phyloP scores from a whole-genome alignment of 2,888 invertebrate species.

The Gandaritis pyraliata region DNA sequence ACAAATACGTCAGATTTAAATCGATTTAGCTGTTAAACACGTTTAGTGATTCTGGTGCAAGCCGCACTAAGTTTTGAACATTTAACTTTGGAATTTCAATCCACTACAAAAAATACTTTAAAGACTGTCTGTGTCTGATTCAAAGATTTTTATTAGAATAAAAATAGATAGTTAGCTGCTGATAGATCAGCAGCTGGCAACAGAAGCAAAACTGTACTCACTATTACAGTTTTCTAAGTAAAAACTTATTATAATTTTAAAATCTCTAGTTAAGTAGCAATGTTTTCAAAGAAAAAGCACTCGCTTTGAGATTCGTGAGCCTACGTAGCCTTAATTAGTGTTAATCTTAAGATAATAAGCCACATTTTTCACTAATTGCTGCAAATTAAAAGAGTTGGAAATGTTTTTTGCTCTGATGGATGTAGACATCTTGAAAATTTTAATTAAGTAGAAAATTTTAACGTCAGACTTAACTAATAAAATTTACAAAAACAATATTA shows the following conservation, averaged over 20 bases:
- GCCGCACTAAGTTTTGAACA: too few species aligned
- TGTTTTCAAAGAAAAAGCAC: constrained; percentile 67
- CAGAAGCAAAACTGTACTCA: neutral
- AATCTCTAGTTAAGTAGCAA: constrained; percentile 21
- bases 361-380: constrained; percentile 74
- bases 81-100: too few species aligned
- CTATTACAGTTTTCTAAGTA: neutral
- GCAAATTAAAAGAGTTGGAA: constrained; percentile 60
- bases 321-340: constrained; percentile 75
- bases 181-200: too few species aligned
- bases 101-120: too few species aligned
- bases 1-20: too few species aligned
- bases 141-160: too few species aligned
- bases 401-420: constrained; percentile 10
- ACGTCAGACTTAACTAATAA: neutral
- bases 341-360: constrained; percentile 80
- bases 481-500: neutral
- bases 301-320: constrained; percentile 69
- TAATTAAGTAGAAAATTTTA: constrained; percentile 13
- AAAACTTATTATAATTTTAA: constrained; percentile 1
- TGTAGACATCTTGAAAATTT: constrained; percentile 31
- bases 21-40: too few species aligned
- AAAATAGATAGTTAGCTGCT: too few species aligned
- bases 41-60: too few species aligned
- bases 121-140: too few species aligned